Evolutionary conservation across 2,113 vertebrate genomes (phyloP).

Genomic region (Cynopterus brachyotis): DNA sequence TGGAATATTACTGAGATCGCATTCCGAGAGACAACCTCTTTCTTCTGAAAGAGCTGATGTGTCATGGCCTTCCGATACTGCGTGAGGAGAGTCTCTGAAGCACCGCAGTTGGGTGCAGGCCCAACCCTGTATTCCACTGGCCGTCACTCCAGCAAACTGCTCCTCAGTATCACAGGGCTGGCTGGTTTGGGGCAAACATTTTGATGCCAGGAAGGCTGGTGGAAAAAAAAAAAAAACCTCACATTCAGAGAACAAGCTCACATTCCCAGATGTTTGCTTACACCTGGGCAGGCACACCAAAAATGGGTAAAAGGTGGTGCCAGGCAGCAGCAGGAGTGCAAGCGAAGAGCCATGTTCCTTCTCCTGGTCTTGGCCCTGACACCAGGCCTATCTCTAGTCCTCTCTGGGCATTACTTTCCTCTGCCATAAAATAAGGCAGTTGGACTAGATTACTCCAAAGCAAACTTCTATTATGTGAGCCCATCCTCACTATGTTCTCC

Average conservation of each 20-base stretch:
- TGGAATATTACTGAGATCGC: neutral
- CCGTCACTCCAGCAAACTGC: neutral
- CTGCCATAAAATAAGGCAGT: neutral
- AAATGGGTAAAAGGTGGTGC: neutral
- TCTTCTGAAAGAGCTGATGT: neutral
- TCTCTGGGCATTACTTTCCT: neutral
- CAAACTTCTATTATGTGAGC: neutral
- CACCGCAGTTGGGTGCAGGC: neutral
- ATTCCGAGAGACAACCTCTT: neutral
- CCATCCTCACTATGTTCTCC: neutral
- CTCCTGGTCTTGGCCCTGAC: neutral
- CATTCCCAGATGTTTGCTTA: neutral
- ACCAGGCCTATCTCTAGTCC: neutral
- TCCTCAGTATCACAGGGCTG: neutral
- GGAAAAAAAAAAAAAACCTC: neutral
- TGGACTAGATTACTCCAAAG: neutral
- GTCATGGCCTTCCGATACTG: neutral
- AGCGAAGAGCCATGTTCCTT: neutral
- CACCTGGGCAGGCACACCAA: neutral
- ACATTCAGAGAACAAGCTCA: neutral
- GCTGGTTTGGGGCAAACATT: neutral
- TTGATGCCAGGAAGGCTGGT: neutral
- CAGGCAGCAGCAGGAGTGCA: accelerated
- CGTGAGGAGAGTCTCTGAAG: neutral
- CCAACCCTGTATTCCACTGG: neutral